A percentile compares a stretch with the other conserved stretches of the same genome.
Conservation (phyloP, 2,797 vertebrate species). For the Odontamblyopus lacepedii region DNA sequence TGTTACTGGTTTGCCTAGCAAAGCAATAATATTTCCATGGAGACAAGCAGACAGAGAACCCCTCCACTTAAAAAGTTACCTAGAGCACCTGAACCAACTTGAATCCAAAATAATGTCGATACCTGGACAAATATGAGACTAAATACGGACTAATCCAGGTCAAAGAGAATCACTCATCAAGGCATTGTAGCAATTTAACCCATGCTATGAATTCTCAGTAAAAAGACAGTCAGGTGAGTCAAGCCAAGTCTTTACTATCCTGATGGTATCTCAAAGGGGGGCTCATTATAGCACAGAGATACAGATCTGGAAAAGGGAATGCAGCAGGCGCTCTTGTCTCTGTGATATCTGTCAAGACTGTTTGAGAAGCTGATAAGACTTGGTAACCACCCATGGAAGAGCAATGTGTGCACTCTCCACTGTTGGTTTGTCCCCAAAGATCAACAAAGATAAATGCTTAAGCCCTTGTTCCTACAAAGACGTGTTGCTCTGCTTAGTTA, state of each 20-base stretch:
- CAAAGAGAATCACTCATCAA: neutral
- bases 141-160: neutral
- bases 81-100: too few relatives aligned
- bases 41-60: too few relatives aligned
- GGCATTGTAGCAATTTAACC: neutral
- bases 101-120: neutral
- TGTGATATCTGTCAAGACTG: constrained; percentile 43
- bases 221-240: constrained; percentile 52
- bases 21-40: too few relatives aligned
- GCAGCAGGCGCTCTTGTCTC: constrained; percentile 42
- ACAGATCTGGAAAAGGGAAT: constrained; percentile 39
- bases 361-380: constrained; percentile 54
- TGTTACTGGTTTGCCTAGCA: too few relatives aligned
- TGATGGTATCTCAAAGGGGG: constrained; percentile 58
- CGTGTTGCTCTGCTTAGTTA: neutral
- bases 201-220: constrained; percentile 33
- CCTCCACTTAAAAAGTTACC: too few relatives aligned
- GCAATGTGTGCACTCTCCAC: constrained; percentile 33
- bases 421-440: constrained; percentile 29
- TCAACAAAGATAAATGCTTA: constrained; percentile 4
- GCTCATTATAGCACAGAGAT: constrained; percentile 42
- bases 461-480: neutral
- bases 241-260: constrained; percentile 44
- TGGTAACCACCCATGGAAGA: constrained; percentile 51
- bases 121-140: neutral